Conservation (phyloP, 37 sponge, comb jelly and placozoan species). For the Cliona cf. orientalis region DNA sequence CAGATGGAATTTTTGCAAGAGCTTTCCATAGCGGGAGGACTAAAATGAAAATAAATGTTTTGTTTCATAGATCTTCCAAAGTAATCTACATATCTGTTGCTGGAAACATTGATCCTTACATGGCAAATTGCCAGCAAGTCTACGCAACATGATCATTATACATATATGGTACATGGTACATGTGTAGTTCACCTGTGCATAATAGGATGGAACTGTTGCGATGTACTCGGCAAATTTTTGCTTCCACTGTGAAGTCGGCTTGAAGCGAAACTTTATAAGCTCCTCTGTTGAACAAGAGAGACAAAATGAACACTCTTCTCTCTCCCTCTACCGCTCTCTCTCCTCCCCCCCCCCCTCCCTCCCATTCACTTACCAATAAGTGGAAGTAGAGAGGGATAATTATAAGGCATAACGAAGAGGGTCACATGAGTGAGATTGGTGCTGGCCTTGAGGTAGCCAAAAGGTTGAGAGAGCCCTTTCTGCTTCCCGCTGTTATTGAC, state of each 20-base stretch:
- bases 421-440: constrained; percentile 80
- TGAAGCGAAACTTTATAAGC: constrained; percentile 37
- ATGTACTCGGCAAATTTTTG: constrained; percentile 86
- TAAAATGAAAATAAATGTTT: too few relatives aligned
- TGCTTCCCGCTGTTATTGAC: constrained; percentile 73
- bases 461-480: constrained; percentile 70
- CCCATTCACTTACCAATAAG: constrained; percentile 76
- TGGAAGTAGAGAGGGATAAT: constrained; percentile 90
- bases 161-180: neutral
- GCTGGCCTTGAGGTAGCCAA: constrained; percentile 99
- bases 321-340: neutral
- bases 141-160: neutral
- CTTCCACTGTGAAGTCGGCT: constrained; percentile 79
- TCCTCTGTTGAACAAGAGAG: constrained; percentile 52
- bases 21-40: too few relatives aligned
- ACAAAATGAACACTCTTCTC: neutral
- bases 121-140: too few relatives aligned
- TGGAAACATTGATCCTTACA: too few relatives aligned
- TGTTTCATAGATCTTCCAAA: too few relatives aligned
- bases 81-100: too few relatives aligned
- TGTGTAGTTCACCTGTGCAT: constrained; percentile 70
- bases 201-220: constrained; percentile 80
- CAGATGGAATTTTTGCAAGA: too few relatives aligned
- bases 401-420: constrained; percentile 95
- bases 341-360: neutral